phyloP scores from a whole-genome alignment of 2,888 invertebrate genomes.

The Peribatodes rhomboidaria region DNA sequence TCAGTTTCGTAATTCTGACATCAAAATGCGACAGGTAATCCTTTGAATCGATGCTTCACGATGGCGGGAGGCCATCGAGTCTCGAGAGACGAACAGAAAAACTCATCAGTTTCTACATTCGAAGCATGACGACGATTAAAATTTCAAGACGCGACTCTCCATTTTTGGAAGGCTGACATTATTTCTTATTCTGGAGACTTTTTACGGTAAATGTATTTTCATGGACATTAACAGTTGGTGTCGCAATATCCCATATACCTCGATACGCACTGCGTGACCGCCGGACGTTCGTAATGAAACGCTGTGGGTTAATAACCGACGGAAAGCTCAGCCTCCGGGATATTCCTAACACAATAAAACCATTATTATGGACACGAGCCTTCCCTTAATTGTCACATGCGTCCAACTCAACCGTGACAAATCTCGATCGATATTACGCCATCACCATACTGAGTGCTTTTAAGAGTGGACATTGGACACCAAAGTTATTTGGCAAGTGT shows the following conservation, averaged over 20 bases:
- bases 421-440: conserved; percentile 12
- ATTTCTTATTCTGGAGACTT: conserved; percentile 58
- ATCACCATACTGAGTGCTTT: conserved; percentile 7
- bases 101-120: conserved; percentile 54
- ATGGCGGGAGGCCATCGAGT: conserved; percentile 47
- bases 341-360: conserved; percentile 68
- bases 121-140: conserved; percentile 69
- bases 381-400: conserved; percentile 34
- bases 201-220: conserved; percentile 55
- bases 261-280: conserved; percentile 74
- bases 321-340: conserved; percentile 58
- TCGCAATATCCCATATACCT: conserved; percentile 77
- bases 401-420: conserved; percentile 31
- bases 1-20: conserved; percentile 66
- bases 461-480: neutral
- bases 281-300: conserved; percentile 77
- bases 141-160: conserved; percentile 67
- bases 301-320: conserved; percentile 77
- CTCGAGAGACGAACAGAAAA: conserved; percentile 52
- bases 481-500: conserved; percentile 37
- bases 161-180: conserved; percentile 66
- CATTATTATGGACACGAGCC: conserved; percentile 37
- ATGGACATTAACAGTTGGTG: conserved; percentile 56
- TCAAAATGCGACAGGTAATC: conserved; percentile 72
- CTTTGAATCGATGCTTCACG: conserved; percentile 64